A percentile compares a stretch with the other conserved stretches of the same genome.
Evolutionary conservation across 2,888 invertebrate genomes (phyloP).

Genomic region (Papilio gigon): DNA sequence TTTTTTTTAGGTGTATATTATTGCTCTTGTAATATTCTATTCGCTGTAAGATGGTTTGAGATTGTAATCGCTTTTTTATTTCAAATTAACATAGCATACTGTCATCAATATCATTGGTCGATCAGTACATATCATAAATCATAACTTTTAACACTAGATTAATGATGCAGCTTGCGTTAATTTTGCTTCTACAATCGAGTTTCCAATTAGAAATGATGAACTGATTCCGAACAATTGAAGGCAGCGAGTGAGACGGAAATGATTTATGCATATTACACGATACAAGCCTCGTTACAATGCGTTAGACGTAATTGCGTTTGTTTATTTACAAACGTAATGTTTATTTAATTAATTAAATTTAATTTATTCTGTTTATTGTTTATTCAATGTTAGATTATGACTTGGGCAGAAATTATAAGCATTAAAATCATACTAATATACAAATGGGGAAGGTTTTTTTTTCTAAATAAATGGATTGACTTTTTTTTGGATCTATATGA

Average conservation of each 20-base stretch:
- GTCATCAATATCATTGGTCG: neutral
- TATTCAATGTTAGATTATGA: no score
- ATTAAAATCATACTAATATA: no score
- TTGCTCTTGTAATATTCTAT: neutral
- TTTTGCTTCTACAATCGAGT: neutral
- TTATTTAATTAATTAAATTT: no score
- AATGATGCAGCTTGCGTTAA: constrained; percentile 6
- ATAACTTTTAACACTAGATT: neutral
- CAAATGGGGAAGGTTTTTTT: no score
- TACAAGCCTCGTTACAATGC: neutral
- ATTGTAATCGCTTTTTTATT: neutral
- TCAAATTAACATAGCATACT: neutral
- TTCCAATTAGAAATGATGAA: constrained; percentile 11
- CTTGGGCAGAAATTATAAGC: no score
- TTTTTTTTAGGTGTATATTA: no score
- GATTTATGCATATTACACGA: neutral
- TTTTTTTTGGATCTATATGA: no score
- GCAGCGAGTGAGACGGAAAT: neutral
- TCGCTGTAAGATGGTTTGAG: neutral
- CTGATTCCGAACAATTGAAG: constrained; percentile 12
- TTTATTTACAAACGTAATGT: no score
- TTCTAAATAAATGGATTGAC: no score
- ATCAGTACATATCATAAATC: constrained; percentile 2
- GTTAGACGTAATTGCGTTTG: neutral
- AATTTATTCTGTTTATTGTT: no score